Evolutionary conservation across 2,797 vertebrate genomes (phyloP), one percentile per base, ranked within the genome.

Genomic region (Glyptemys insculpta): DNA sequence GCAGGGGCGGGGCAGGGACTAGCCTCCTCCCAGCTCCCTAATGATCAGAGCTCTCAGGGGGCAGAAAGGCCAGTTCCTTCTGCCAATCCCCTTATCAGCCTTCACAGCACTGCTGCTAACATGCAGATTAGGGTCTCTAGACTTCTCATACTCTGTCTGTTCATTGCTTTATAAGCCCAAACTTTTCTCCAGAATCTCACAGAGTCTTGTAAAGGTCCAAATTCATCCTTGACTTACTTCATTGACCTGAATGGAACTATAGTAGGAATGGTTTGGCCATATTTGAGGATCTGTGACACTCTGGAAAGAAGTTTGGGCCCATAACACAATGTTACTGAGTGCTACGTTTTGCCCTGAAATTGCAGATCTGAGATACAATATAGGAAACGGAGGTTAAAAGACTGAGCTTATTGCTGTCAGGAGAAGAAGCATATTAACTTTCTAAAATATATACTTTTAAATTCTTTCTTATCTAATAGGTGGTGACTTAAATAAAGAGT

Each of bases 401-500:
- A 27, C 91, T 92, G 29, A 94, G 3, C 1, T 5, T 29, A 47
- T 80, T 92, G 92, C 87, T 95, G 31, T 56, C 87, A 78, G 27
- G 79, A 88, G 57, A 93, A 93, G 81, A 50, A 86, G 68, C 59
- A 95, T 95, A 95, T 94, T 91, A 89, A 94, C 86, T 94, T 95
- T 80, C 91, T 81, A 74, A 97, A 95, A 96, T 62, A 47, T 29
- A 94, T 68, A 2, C 41, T 68, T 92, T 85, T 1, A 52, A 92
- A 87, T 84, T 94, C 81, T 12, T 87, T 92, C 90, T 96, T 96
- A 95, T 92, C n/a, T 94, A 94, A 95, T 96, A 96, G 85, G 97
- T 94, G 88, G 57, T 37, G 89, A 52, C 74, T 83, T 94, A 92
- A 62, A 72, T 81, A 93, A 92, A 86, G 85, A 93, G 80, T 96